These are phyloP conservation scores for Sebastes jordani DNA, from an alignment of 2,797 vertebrate species.

Conservation along the genomic window DNA sequence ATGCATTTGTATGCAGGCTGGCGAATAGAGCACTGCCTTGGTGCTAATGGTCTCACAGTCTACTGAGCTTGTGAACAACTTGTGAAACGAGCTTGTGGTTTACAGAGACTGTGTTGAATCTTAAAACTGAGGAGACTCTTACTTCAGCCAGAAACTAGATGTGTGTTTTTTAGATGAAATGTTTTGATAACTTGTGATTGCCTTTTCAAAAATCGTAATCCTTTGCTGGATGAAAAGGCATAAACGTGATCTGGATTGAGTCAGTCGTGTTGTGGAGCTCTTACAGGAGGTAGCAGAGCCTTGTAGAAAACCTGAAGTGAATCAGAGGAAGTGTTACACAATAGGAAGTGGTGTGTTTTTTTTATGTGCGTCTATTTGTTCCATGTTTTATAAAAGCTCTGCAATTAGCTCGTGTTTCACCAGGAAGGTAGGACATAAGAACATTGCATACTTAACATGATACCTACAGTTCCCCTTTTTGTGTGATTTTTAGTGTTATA, in stretches of 20 bases:
- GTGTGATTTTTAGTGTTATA: not conserved
- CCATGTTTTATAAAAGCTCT: slow-evolving; percentile 33
- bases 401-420: slow-evolving; percentile 7
- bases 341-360: slow-evolving; percentile 77
- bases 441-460: not conserved
- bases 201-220: not conserved
- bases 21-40: not conserved
- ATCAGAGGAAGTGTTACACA: slow-evolving; percentile 82
- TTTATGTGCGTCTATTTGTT: slow-evolving; percentile 52
- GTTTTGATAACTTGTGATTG: fast-evolving
- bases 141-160: not conserved
- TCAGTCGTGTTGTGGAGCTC: not conserved
- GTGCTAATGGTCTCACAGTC: slow-evolving; percentile 42
- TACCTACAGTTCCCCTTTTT: not conserved
- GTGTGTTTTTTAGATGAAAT: not conserved
- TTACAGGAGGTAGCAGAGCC: slow-evolving; percentile 47
- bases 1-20: slow-evolving; percentile 60
- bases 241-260: not conserved
- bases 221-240: not conserved
- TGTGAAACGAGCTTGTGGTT: slow-evolving; percentile 25
- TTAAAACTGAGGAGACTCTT: not conserved
- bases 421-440: not conserved
- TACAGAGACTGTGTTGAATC: not conserved
- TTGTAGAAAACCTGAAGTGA: slow-evolving; percentile 71
- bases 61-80: slow-evolving; percentile 22